These are phyloP conservation scores for Bhutanitis thaidina DNA, from an alignment of 2,888 invertebrate genomes.

Conservation along the genomic window DNA sequence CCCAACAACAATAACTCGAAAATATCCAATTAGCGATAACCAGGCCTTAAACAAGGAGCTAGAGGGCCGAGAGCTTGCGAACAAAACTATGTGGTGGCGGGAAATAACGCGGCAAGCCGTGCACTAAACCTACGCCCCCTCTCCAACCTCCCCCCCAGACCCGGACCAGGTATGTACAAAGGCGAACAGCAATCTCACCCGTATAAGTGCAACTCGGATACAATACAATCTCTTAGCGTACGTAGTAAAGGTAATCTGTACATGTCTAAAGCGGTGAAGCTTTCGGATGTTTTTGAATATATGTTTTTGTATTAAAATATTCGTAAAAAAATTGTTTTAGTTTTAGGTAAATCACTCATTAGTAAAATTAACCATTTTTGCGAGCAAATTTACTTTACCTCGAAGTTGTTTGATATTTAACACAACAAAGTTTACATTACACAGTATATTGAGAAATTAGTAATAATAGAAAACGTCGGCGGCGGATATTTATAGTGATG, in stretches of 20 bases:
- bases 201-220: slow-evolving; percentile 26
- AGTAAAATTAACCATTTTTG: no score
- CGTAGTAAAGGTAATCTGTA: slow-evolving; percentile 14
- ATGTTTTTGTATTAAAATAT: no score
- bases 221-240: slow-evolving; percentile 38
- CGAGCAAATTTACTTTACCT: no score
- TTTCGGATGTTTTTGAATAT: not conserved
- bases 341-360: no score
- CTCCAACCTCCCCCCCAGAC: slow-evolving; percentile 26
- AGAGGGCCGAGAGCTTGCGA: slow-evolving; percentile 61
- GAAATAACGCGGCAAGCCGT: slow-evolving; percentile 57
- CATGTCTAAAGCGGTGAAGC: not conserved
- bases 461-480: no score
- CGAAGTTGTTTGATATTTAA: no score
- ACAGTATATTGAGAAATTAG: no score
- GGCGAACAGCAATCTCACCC: slow-evolving; percentile 62
- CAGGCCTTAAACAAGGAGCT: slow-evolving; percentile 58
- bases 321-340: no score
- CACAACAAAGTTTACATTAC: no score
- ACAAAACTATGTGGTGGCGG: slow-evolving; percentile 68
- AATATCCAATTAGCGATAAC: slow-evolving; percentile 57
- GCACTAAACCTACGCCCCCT: slow-evolving; percentile 36
- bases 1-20: slow-evolving; percentile 45
- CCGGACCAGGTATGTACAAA: slow-evolving; percentile 48
- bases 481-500: no score